Conservation (phyloP, 1,140 invertebrate genomes). For the Orchestia grillus region DNA sequence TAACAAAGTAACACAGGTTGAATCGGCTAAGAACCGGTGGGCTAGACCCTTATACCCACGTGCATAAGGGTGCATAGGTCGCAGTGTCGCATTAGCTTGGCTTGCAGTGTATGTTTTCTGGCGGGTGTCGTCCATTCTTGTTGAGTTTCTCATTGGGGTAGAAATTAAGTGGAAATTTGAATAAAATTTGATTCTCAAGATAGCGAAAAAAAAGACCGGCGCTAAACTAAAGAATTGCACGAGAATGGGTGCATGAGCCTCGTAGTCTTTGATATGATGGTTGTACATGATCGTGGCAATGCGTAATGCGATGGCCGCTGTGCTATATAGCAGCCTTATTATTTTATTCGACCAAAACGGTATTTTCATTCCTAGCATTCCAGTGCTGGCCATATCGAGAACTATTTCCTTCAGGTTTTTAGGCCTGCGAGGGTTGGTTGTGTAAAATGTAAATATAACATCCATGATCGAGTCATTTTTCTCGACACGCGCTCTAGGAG, state of each 20-base stretch:
- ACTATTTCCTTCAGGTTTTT: background rate
- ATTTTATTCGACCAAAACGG: too few species aligned
- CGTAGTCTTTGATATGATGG: background rate
- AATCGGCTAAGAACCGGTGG: background rate
- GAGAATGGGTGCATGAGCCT: background rate
- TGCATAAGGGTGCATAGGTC: background rate
- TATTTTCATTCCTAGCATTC: too few species aligned
- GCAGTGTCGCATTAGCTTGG: background rate
- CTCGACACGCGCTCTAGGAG: background rate
- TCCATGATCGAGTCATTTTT: background rate
- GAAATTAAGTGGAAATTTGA: background rate
- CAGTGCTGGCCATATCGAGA: too few species aligned
- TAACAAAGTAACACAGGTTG: background rate
- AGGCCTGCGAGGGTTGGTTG: background rate
- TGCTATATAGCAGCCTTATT: too few species aligned
- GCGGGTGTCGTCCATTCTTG: background rate
- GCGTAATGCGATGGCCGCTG: background rate
- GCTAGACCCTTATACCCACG: background rate
- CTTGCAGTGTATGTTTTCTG: background rate
- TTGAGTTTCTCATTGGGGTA: background rate
- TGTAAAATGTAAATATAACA: background rate
- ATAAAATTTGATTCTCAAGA: background rate
- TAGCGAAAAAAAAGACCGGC: background rate
- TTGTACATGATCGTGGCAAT: background rate
- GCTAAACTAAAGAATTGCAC: background rate